phyloP scores from a whole-genome alignment of 2,888 invertebrate species.

The Ditylenchus weischeri region DNA sequence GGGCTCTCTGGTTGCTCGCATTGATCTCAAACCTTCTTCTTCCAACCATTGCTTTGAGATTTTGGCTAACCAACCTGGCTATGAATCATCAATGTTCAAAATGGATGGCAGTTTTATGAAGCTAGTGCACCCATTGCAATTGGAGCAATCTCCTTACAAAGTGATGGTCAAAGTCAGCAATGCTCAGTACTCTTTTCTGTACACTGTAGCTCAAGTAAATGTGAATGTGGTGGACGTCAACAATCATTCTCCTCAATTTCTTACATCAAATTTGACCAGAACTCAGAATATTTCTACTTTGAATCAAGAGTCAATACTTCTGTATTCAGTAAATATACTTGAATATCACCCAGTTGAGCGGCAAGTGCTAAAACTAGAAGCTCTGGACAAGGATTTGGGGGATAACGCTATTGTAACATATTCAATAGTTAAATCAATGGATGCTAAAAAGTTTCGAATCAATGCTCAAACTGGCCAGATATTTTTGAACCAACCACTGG shows the following conservation, averaged over 20 bases:
- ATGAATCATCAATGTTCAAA: slow-evolving; percentile 1
- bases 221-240: background rate
- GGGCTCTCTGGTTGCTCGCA: background rate
- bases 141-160: background rate
- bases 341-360: background rate
- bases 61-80: background rate
- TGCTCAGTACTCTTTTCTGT: background rate
- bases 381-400: slow-evolving; percentile 1
- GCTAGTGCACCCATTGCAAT: background rate
- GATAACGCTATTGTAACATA: background rate
- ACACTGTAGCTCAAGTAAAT: background rate
- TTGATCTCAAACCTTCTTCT: background rate
- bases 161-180: background rate
- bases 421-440: background rate
- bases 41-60: background rate
- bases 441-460: background rate
- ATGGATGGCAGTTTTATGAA: background rate
- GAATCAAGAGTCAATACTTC: background rate
- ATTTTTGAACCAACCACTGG: background rate
- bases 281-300: no score
- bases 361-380: background rate
- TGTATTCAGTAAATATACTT: background rate
- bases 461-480: background rate
- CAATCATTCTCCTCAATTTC: slow-evolving; percentile 1
- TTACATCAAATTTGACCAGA: no score